These are phyloP conservation scores for Goniozus legneri DNA, from an alignment of 1,140 invertebrate species.

Conservation along the genomic window DNA sequence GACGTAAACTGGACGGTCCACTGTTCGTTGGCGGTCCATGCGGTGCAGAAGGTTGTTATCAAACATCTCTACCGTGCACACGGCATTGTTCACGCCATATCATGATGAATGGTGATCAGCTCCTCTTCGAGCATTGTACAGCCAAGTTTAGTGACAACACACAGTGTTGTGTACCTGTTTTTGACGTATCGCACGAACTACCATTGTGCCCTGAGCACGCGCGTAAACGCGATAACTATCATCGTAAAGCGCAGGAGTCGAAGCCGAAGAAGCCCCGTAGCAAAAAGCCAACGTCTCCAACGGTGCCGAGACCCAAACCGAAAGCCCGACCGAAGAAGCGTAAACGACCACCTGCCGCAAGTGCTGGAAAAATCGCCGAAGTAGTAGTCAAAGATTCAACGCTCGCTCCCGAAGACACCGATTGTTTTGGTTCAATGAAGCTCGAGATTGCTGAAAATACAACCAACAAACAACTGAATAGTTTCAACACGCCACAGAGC, in stretches of 20 bases:
- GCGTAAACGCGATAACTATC: conserved; percentile 75
- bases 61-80: conserved; percentile 73
- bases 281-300: conserved; percentile 72
- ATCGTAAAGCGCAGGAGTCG: conserved; percentile 66
- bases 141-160: conserved; percentile 84
- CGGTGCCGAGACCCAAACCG: conserved; percentile 61
- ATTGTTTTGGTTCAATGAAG: conserved; percentile 40
- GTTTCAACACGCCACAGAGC: conserved; percentile 38
- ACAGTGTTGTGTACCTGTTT: conserved; percentile 82
- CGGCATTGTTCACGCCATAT: conserved; percentile 83
- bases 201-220: conserved; percentile 82
- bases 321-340: conserved; percentile 73
- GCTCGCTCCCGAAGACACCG: conserved; percentile 27
- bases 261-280: conserved; percentile 77
- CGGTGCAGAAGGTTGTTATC: conserved; percentile 55
- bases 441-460: conserved; percentile 36
- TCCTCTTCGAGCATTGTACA: conserved; percentile 85
- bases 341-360: conserved; percentile 42
- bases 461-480: conserved; percentile 47
- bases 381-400: conserved; percentile 22
- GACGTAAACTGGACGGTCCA: conserved; percentile 45
- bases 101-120: conserved; percentile 81
- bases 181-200: conserved; percentile 79
- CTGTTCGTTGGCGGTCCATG: conserved; percentile 46
- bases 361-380: conserved; percentile 25